Evolutionary conservation across 2,888 invertebrate species (phyloP), one percentile per base, ranked within the genome.

Genomic region (Philaethria dido): DNA sequence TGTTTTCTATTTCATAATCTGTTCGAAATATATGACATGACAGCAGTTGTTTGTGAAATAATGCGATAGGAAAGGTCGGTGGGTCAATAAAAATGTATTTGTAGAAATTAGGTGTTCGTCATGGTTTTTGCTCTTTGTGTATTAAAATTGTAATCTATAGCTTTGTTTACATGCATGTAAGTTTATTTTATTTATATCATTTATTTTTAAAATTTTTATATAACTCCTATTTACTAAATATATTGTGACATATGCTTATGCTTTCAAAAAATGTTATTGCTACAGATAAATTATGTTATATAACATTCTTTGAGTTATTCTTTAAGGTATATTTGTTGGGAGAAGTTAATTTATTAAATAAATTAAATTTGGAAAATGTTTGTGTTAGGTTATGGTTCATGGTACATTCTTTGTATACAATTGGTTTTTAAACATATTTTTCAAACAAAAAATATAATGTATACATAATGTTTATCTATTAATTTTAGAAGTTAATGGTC

Each of bases 61-160:
- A 57, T 68, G 72, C 73, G 80, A 80, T 80, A 80, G 70, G 77
- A 83, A 79, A 86, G 83, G 83, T 86, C 83, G 83, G 83, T 80
- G 83, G 87, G 87, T 86, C 81, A 86, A 80, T 82, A 82, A 83
- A 82, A 84, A 84, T 82, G 76, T 80, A 78, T 82, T 83, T 84
- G 73, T 83, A 81, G 77, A 78, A 75, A 82, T 84, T 84, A 82
- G 78, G 77, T 80, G 79, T 76, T 80, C 78, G 80, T 85, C 86
- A 88, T 90, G 89, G 88, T 85, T 84, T 89, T 89, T 88, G 88
- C 89, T 89, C 88, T 83, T 85, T 86, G 75, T 77, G 75, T 80
- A 78, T 72, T 76, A 72, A 78, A 74, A 73, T 79, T 78, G 70
- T 77, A 75, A 77, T 80, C 67, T 77, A 83, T 83, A 82, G 83